Evolutionary conservation across 2,113 vertebrate genomes (phyloP).

Genomic region (Coregonus clupeaformis): DNA sequence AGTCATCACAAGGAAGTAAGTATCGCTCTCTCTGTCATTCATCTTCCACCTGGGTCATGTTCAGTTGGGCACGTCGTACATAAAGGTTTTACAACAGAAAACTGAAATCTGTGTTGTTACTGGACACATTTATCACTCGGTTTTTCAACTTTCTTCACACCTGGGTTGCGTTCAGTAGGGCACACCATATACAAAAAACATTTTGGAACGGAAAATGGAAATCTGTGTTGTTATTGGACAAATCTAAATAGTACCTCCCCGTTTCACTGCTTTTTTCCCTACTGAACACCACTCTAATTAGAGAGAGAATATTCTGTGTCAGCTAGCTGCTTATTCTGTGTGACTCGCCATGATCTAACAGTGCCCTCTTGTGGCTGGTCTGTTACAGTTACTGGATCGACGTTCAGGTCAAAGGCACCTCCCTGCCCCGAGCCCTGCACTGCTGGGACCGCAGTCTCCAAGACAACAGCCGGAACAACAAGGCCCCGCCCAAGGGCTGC

Average conservation of each 20-base stretch:
- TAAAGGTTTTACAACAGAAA: background rate
- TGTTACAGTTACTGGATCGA: constrained; percentile 90
- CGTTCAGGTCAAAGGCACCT: constrained; percentile 94
- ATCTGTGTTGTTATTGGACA: too few relatives aligned
- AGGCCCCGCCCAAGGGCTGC: constrained; percentile 86
- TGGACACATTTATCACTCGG: background rate
- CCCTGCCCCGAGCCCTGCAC: constrained; percentile 90
- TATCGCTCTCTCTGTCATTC: constrained; percentile 24
- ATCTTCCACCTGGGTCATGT: background rate
- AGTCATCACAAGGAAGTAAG: constrained; percentile 94
- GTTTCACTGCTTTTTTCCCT: too few relatives aligned
- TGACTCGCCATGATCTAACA: constrained; percentile 41
- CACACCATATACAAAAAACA: background rate
- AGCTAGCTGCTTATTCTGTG: background rate
- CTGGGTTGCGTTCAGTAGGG: background rate
- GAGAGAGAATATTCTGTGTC: background rate
- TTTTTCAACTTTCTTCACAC: background rate
- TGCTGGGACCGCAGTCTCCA: constrained; percentile 98
- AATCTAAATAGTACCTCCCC: too few relatives aligned
- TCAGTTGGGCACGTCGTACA: background rate
- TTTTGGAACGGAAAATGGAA: background rate
- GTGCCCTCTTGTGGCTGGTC: constrained; percentile 64
- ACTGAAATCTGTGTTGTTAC: background rate
- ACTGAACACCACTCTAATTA: background rate
- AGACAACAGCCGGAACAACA: constrained; percentile 83